Base-by-base conservation (phyloP, 1,140 invertebrate species). In the Drosophila santomea region DNA sequence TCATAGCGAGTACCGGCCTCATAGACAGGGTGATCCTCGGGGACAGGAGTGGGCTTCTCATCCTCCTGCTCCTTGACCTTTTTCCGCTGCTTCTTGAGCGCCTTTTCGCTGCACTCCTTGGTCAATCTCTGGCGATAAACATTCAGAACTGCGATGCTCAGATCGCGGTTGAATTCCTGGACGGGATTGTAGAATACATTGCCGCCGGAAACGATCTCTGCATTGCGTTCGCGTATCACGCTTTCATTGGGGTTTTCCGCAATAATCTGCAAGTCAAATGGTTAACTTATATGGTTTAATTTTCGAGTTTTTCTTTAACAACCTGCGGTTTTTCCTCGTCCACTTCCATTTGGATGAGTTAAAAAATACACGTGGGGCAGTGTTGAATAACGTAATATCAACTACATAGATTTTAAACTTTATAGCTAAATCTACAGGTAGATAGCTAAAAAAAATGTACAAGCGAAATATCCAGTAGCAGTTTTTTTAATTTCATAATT, bases 171-270 rank as follows among this genome's bases (percentile, higher is more conserved):
- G 84, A 99, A 99, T 93, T 99, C 97, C 93, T 99, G 98, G 15
- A 99, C 98, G 3, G 97, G 98, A 93, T 99, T 99, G 89, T 99
- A 99, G 93, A 99, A 99, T 0, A 99, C 97, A 91, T 96, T 78
- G 15, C 91, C 91, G n/a, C 92, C 88, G 5, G 83, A 84, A 35
- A 92, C 73, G 15, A 92, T 92, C 43, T 91, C 79, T 0, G 91
- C 88, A 20, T 80, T 88, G 7, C 88, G 75, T 62, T 92, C 92
- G 0, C 59, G 68, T 44, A 91, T 83, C n/a, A 90, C 73, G 44
- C 73, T 69, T 15, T 57, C 47, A 54, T 76, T 80, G 12, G 74
- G 80, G 48, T 85, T 89, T 5, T 28, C 39, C 38, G 73, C 25
- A 44, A 74, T 59, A 25, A 44, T 3, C 23, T 72, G 20, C 15